Base-by-base conservation (phyloP, 2,888 invertebrate species). In the Brachypalpus laphriformis region DNA sequence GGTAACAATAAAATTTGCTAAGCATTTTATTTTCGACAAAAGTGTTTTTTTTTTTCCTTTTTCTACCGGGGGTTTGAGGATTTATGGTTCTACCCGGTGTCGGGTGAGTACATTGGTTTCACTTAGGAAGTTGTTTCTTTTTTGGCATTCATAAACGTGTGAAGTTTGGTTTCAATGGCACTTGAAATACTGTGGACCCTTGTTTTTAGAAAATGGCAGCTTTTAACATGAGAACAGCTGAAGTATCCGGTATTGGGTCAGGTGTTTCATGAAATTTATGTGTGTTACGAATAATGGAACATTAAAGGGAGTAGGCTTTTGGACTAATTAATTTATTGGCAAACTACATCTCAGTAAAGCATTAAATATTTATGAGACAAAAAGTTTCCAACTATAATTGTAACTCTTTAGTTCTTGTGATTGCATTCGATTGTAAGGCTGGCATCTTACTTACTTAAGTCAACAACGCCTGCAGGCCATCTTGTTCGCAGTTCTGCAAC, bases 1-100 rank as follows among this genome's bases (percentile, higher is more conserved):
- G 65, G 76, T 78, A 75, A 80, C 78, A 75, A 78, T 78, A 80
- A 66, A 80, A 66, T 72, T 72, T 80, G 49, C 72, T 49, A 68
- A 74, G 61, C 63, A 63, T 74, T 75, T 72, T 49, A 61, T 77
- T 72, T 74, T 72, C 54, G 31, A 63, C 61, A 61, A 34, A 74
- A 68, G 37, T 28, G 54, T n/a, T 61, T 49, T 34, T 45, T 31
- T 42, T 16, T 34, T n/a, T n/a, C n/a, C n/a, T n/a, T 34, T 59
- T 72, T 61, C 56, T 31, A 14, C 22, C 6, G 31, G 47, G 49
- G 47, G 47, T 76, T 49, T 34, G 34, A 61, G 59, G 42, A 77
- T 70, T 61, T 61, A 70, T 77, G 61, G 20, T 61, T 61, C 11
- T 34, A 54, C 59, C 16, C n/a, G 49, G 37, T 40, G 57, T 59